Evolutionary conservation across 2,888 invertebrate genomes (phyloP).

Genomic region (Digitonthophagus gazella): DNA sequence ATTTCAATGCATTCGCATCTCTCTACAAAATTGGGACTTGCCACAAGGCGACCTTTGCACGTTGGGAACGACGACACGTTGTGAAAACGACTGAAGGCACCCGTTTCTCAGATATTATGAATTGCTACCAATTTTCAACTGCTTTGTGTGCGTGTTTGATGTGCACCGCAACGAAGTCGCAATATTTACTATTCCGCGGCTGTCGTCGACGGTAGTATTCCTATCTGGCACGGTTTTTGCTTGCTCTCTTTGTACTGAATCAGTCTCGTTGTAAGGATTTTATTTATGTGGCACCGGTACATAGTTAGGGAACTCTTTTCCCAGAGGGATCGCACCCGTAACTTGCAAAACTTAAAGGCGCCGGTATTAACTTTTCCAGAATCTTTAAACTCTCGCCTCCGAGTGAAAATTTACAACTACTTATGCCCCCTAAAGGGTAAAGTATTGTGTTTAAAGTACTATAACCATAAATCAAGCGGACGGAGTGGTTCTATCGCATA

Average conservation of each 20-base stretch:
- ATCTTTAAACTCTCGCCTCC: neutral
- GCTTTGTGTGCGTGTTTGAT: neutral
- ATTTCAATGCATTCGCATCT: slow-evolving; percentile 22
- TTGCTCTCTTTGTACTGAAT: neutral
- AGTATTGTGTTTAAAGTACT: neutral
- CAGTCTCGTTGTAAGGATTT: neutral
- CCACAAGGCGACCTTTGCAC: neutral
- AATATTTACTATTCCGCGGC: neutral
- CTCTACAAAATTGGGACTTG: neutral
- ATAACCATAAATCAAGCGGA: neutral
- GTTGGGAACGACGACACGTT: neutral
- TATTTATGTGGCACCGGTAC: neutral
- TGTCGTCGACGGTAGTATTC: neutral
- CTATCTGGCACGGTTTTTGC: too few relatives aligned
- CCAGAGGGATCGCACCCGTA: neutral
- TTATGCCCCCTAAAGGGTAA: neutral
- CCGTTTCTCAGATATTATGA: slow-evolving; percentile 3
- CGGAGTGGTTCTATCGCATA: neutral
- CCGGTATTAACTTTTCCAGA: neutral
- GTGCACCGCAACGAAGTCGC: neutral
- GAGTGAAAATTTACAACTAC: neutral
- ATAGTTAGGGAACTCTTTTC: neutral
- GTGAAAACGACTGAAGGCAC: neutral
- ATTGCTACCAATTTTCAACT: neutral
- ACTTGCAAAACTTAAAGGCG: neutral